Base-by-base conservation (phyloP, 2,797 vertebrate species). In the Coluber constrictor region DNA sequence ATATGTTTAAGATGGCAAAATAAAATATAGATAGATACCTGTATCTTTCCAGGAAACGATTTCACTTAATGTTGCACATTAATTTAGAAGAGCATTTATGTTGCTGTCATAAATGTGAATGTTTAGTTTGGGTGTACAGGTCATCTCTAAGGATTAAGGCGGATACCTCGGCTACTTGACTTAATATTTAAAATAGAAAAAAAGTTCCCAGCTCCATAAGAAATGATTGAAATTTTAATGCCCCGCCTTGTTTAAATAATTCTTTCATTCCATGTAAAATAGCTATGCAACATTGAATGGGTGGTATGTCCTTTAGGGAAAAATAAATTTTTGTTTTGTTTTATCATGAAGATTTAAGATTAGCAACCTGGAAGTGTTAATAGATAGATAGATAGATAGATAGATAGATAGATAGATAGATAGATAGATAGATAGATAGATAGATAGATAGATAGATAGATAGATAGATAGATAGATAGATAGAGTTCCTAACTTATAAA, bases 1-100 rank as follows among this genome's bases (percentile, higher is more conserved):
- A 98, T 98, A 97, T 98, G 97, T 98, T 98, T 97, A 98, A 98
- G 98, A 98, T 98, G 98, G 97, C 97, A 97, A 98, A 83, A 98
- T 98, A 98, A 98, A 98, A 98, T 98, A 97, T 96, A 98, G 97
- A 98, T 98, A 98, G 97, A 97, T 98, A 98, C 97, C 97, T 97
- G 96, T 97, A 97, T 98, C 97, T 98, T 97, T 96, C 96, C 95
- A 96, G 97, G 96, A 98, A 98, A 97, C 90, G 95, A 97, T 98
- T 98, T 98, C 97, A 97, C 97, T 98, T 98, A 98, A 97, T 98
- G 97, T 97, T 96, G 96, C 98, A 97, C 97, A 96, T 98, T 98
- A 97, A 97, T 97, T 97, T 96, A 47, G 96, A 97, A 96, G 95
- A 97, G 96, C 97, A 94, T 97, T 97, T 98, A 96, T 97, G 97